Percentiles rank a stretch among this genome's conserved stretches.
These are phyloP conservation scores for Pygoscelis antarcticus DNA, from an alignment of 2,113 vertebrate genomes.

Conservation along the genomic window DNA sequence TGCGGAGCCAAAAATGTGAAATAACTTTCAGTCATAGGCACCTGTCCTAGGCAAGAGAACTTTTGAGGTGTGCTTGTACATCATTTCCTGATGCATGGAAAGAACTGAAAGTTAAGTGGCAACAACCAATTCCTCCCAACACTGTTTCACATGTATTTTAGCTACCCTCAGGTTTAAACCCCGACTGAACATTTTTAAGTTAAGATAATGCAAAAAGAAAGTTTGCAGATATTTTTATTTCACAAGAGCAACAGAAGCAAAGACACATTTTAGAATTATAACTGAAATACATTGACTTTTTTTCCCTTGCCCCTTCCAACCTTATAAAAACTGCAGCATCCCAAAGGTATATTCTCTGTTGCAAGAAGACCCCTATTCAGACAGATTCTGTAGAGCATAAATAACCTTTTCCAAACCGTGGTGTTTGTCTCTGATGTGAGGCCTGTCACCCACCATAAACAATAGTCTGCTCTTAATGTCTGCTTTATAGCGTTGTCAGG, in stretches of 20 bases:
- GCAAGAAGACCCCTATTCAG: not conserved
- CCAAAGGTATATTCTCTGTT: not conserved
- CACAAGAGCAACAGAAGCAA: not conserved
- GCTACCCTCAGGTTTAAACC: not conserved
- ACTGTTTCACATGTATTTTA: not conserved
- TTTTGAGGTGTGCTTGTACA: not conserved
- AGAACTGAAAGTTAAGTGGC: not conserved
- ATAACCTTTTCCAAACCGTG: not conserved
- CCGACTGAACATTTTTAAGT: not conserved
- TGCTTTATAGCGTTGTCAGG: not conserved
- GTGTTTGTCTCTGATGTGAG: not conserved
- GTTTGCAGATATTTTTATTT: not conserved
- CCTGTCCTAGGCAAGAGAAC: not conserved
- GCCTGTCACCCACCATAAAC: not conserved
- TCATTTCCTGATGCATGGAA: not conserved
- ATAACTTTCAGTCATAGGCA: not conserved
- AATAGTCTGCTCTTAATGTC: not conserved
- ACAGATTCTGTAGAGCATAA: not conserved
- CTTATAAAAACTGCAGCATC: not conserved
- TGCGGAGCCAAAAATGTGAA: not conserved
- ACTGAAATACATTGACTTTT: rapidly evolving
- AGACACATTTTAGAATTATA: not conserved
- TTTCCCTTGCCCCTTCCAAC: not conserved
- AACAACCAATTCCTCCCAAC: not conserved
- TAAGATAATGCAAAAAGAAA: not conserved